These are phyloP conservation scores for Rhogogaster chlorosoma DNA, from an alignment of 2,888 invertebrate genomes.

Conservation along the genomic window DNA sequence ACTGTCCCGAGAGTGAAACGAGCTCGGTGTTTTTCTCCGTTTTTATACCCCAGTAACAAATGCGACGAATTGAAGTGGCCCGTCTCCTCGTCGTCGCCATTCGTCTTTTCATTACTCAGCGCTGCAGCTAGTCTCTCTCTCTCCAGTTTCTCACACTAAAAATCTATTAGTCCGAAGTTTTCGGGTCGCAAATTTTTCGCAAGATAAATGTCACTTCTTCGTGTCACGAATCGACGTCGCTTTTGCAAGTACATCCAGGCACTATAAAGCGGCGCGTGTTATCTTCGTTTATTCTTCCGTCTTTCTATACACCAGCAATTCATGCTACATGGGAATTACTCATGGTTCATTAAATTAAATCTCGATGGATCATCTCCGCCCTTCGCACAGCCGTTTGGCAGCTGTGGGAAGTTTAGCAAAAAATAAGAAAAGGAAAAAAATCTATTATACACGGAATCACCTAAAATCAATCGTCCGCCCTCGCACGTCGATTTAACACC, in stretches of 20 bases:
- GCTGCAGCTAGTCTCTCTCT: not conserved
- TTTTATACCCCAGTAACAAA: conserved; percentile 26
- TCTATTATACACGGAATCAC: conserved; percentile 14
- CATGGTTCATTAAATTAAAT: conserved; percentile 1
- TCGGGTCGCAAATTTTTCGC: not conserved
- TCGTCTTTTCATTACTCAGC: conserved; percentile 30
- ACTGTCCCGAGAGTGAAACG: not conserved
- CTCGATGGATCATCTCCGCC: not conserved
- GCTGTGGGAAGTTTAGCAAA: not conserved
- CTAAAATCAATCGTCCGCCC: not conserved
- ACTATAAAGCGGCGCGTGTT: too few species aligned
- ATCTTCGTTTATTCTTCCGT: not conserved
- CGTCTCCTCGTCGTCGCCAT: conserved; percentile 16
- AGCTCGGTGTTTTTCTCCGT: not conserved
- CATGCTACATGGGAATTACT: not conserved
- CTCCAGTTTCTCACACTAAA: conserved; percentile 5
- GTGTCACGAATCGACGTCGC: too few species aligned
- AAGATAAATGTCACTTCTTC: not conserved
- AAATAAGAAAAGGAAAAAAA: not conserved
- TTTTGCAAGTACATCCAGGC: not conserved
- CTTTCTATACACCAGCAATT: not conserved
- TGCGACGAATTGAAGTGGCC: conserved; percentile 32
- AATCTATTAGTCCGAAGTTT: conserved; percentile 31
- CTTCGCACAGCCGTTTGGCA: not conserved
- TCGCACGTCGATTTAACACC: conserved; percentile 11